Conservation (phyloP, 2,888 invertebrate genomes). For the Pammene aurita region DNA sequence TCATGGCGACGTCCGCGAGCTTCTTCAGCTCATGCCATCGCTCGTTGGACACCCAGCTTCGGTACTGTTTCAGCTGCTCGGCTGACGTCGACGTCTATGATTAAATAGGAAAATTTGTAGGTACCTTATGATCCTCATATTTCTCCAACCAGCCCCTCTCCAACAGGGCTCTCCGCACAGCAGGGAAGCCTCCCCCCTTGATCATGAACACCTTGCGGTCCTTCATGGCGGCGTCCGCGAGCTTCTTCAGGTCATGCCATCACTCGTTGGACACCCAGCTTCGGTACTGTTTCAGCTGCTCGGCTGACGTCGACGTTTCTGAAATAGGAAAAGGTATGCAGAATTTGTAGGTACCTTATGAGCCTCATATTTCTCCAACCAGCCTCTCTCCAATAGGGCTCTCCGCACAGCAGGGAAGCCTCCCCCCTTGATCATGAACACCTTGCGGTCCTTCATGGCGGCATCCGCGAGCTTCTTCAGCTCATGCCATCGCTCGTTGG, state of each 20-base stretch:
- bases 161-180: slow-evolving; percentile 86
- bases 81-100: slow-evolving; percentile 63
- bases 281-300: slow-evolving; percentile 76
- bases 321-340: slow-evolving; percentile 3
- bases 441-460: slow-evolving; percentile 85
- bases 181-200: slow-evolving; percentile 88
- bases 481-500: slow-evolving; percentile 85
- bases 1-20: slow-evolving; percentile 86
- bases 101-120: neutral
- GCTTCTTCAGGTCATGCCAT: slow-evolving; percentile 85
- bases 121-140: slow-evolving; percentile 81
- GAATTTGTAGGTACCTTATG: slow-evolving; percentile 67
- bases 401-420: slow-evolving; percentile 88
- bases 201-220: slow-evolving; percentile 87
- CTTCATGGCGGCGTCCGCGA: slow-evolving; percentile 86
- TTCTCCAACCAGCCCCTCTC: slow-evolving; percentile 90
- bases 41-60: slow-evolving; percentile 85
- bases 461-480: slow-evolving; percentile 85
- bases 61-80: slow-evolving; percentile 76
- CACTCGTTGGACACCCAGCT: slow-evolving; percentile 86
- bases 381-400: slow-evolving; percentile 87
- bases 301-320: slow-evolving; percentile 65
- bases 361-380: slow-evolving; percentile 87
- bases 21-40: slow-evolving; percentile 86
- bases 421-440: slow-evolving; percentile 88